A percentile compares a stretch with the other conserved stretches of the same genome.
These are phyloP conservation scores for Melikaiella ostensackeni DNA, from an alignment of 2,888 invertebrate genomes.

Conservation along the genomic window DNA sequence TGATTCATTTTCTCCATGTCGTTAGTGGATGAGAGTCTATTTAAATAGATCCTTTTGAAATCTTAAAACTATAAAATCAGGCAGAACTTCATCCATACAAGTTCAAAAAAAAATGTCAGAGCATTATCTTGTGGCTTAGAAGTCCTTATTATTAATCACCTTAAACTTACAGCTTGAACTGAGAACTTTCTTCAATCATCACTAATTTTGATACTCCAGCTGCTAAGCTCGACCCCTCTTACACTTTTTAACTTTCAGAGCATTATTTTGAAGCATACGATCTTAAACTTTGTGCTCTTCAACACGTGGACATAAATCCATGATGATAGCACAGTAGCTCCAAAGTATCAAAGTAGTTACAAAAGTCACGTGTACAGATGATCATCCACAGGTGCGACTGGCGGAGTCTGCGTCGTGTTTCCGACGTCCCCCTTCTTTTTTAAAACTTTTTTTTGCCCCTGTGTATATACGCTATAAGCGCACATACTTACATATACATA, in stretches of 20 bases:
- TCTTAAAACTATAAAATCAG: too few species aligned
- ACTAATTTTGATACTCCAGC: too few species aligned
- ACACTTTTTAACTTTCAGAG: background rate
- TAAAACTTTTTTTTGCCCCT: background rate
- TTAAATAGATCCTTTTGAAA: too few species aligned
- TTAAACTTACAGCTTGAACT: too few species aligned
- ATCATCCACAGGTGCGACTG: conserved; percentile 12
- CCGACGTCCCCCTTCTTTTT: background rate
- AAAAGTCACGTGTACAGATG: conserved; percentile 23
- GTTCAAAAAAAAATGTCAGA: too few species aligned
- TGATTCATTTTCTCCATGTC: too few species aligned
- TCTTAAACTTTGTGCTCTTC: conserved; percentile 6
- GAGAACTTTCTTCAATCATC: too few species aligned
- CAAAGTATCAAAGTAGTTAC: background rate
- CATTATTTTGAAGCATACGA: background rate
- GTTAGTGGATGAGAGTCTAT: too few species aligned
- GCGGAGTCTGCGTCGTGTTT: background rate
- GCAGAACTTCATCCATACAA: too few species aligned
- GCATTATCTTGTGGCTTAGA: too few species aligned
- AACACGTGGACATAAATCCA: conserved; percentile 2
- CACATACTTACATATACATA: background rate
- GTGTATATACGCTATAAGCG: background rate
- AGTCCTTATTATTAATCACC: too few species aligned
- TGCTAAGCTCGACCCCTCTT: too few species aligned
- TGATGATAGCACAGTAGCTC: conserved; percentile 7